Base-by-base conservation (phyloP, 2,113 vertebrate species). In the Morphnarchus princeps region DNA sequence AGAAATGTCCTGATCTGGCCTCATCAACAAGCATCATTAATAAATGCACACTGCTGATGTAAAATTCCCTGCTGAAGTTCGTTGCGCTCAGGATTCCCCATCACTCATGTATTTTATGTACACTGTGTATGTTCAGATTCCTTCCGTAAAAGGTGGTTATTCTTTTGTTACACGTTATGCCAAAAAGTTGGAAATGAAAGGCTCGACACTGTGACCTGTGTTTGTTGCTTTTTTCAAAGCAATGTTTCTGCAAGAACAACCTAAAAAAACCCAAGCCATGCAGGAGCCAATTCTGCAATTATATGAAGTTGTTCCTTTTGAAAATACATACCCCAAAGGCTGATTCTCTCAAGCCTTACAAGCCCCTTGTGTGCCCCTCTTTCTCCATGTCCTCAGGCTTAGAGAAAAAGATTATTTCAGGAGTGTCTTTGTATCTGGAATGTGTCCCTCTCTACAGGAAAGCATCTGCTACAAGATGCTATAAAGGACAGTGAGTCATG, bases 171-270 rank as follows among this genome's bases (percentile, higher is more conserved):
- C 26, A 63, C 38, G 38, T 29, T 16, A 24, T 13, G 28, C 17
- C 40, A 40, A 32, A 50, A 78, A n/a, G 31, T n/a, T 71, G 67
- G 43, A 66, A 63, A 59, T 40, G 8, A 67, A 76, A 71, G 43
- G 12, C n/a, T 76, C 0, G 0, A 50, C 25, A 14, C 52, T 10
- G n/a, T 63, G 66, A 55, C 45, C 36, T n/a, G 1, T 19, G 14
- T 22, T 31, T 22, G 4, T 34, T 66, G 50, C 36, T 61, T 67
- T 78, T 76, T 77, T 69, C 38, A 86, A 89, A 61, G 19, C 21
- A 55, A 11, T 17, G 7, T 77, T 96, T 72, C 58, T 65, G 40
- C 6, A 7, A 71, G 45, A 92, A 43, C 29, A 1, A 59, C 42
- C 20, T 81, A 38, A 87, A 85, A 85, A 52, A 47, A 49, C 5